These are phyloP conservation scores for Glomeris maerens DNA, from an alignment of 1,140 invertebrate genomes.

Conservation along the genomic window DNA sequence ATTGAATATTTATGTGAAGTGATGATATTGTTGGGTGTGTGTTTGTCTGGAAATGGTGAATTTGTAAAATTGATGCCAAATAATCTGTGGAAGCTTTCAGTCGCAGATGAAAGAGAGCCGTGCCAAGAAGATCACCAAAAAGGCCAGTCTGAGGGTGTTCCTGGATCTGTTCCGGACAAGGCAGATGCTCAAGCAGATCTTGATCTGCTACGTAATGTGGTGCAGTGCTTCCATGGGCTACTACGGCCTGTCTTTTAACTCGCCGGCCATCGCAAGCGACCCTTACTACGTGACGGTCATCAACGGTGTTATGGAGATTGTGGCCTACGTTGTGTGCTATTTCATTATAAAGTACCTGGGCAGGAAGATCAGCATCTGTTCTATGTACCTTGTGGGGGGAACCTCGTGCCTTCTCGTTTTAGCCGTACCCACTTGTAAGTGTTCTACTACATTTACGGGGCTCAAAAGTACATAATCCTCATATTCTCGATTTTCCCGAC, in stretches of 20 bases:
- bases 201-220: not conserved
- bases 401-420: conserved; percentile 12
- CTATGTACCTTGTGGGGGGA: conserved; percentile 18
- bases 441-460: not conserved
- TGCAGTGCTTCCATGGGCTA: conserved; percentile 18
- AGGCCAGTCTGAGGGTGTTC: not conserved
- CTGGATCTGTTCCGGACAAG: not conserved
- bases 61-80: too few relatives aligned
- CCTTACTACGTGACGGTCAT: conserved; percentile 18
- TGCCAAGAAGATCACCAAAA: not conserved
- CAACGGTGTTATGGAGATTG: conserved; percentile 19
- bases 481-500: too few relatives aligned
- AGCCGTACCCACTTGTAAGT: not conserved
- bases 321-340: conserved; percentile 20
- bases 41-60: too few relatives aligned
- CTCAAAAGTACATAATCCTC: too few relatives aligned
- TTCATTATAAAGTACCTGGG: conserved; percentile 17
- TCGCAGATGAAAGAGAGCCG: not conserved
- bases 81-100: too few relatives aligned
- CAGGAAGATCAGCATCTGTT: conserved; percentile 11
- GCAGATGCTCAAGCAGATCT: not conserved
- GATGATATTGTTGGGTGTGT: too few relatives aligned
- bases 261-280: conserved; percentile 13
- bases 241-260: conserved; percentile 21
- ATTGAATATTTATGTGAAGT: not conserved